Evolutionary conservation across 2,113 vertebrate species (phyloP), one percentile per base, ranked within the genome.

Genomic region (Platycercus adscitus): DNA sequence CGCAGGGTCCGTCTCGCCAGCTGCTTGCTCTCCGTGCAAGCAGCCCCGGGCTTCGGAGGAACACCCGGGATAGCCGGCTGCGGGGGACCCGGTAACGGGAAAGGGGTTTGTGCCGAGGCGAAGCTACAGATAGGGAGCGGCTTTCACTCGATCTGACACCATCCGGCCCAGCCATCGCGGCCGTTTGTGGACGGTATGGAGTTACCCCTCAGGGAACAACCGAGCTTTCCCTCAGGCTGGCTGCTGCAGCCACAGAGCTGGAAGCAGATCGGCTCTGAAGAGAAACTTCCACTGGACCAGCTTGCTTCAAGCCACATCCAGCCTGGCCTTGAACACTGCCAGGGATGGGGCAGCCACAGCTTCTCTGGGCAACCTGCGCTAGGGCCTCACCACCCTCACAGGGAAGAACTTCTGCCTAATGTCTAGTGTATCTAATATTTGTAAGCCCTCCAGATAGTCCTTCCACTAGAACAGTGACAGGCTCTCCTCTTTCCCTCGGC

Each of bases 1-100:
- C 3, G 0, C 2, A 13, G 31, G 20, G 20, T 19, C 8, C 13
- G 2, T 8, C 2, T 58, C 20, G 56, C 33, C 20, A 9, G 55
- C 20, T n/a, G 0, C 13, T n/a, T 8, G 20, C 55, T 9, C 8
- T n/a, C 20, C 3, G 20, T 13, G 33, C 13, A 33, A 23, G 33
- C 21, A 15, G 56, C 33, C 13, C 33, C 21, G 33, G 13, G 33
- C n/a, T 35, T 58, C 20, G 56, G 56, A 15, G 33, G 19, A 13
- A 16, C 33, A 35, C 33, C 19, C 4, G 9, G 56, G 33, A 35
- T n/a, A 58, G 56, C 33, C 33, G 21, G 33, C 13, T 24, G 33
- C 13, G 56, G 33, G 20, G 33, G 21, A 35, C 21, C 20, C 21
- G 21, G 33, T n/a, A 24, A n/a, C 56, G 33, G 33, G 33, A 24